Conservation (phyloP, 2,113 vertebrate species). For the Ammodytes dubius region DNA sequence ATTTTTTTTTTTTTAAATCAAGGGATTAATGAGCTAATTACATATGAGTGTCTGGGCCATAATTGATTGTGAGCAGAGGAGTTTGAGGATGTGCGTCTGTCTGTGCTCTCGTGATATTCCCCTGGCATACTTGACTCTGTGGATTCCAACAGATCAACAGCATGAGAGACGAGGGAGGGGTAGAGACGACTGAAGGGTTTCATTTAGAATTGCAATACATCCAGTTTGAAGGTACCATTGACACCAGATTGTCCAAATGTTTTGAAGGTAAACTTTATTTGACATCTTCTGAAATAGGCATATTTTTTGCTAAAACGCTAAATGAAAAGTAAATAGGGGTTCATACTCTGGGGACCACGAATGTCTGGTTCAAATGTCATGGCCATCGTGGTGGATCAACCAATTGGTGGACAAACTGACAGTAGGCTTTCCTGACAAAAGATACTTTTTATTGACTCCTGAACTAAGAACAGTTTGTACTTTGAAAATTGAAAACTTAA, state of each 20-base stretch:
- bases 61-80: slow-evolving; percentile 82
- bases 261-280: not conserved
- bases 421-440: no score
- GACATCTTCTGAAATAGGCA: not conserved
- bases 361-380: not conserved
- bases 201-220: slow-evolving; percentile 41
- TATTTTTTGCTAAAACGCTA: not conserved
- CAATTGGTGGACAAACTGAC: not conserved
- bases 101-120: slow-evolving; percentile 57
- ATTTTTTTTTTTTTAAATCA: no score
- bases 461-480: not conserved
- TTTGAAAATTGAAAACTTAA: not conserved
- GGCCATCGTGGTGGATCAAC: not conserved
- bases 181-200: slow-evolving; percentile 29
- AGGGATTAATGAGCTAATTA: slow-evolving; percentile 84
- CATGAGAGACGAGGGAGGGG: slow-evolving; percentile 40
- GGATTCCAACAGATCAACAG: slow-evolving; percentile 64
- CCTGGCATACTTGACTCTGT: slow-evolving; percentile 36
- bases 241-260: slow-evolving; percentile 8
- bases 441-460: no score
- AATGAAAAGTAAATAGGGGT: not conserved
- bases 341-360: not conserved
- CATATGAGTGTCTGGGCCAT: slow-evolving; percentile 76
- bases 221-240: slow-evolving; percentile 6
- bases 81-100: slow-evolving; percentile 58